phyloP scores from a whole-genome alignment of 2,888 invertebrate species.

The Aricia artaxerxes region DNA sequence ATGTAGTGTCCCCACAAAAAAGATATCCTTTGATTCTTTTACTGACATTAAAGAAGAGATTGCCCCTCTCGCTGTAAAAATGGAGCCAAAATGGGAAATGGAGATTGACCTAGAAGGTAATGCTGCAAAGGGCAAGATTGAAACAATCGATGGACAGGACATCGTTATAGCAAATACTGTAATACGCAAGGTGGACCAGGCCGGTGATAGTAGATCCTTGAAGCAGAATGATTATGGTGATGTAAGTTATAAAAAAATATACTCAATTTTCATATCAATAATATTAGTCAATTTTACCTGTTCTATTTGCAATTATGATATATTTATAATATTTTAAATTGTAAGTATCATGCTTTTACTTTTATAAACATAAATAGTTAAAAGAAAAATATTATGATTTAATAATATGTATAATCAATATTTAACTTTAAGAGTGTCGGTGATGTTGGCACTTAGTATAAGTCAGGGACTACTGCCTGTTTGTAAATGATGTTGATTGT shows the following conservation, averaged over 20 bases:
- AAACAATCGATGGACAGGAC: conserved; percentile 62
- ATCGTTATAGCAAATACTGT: conserved; percentile 74
- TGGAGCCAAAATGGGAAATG: conserved; percentile 73
- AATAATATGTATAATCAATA: not conserved
- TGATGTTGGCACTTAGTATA: not conserved
- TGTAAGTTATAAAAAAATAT: conserved; percentile 50
- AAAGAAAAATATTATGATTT: not conserved
- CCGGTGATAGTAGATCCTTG: conserved; percentile 47
- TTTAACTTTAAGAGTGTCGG: not conserved
- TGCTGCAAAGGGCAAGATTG: conserved; percentile 48
- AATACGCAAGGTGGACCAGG: conserved; percentile 70
- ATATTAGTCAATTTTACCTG: too few relatives aligned
- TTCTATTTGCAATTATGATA: not conserved
- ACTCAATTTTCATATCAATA: not conserved
- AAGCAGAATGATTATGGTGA: conserved; percentile 48
- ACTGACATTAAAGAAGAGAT: conserved; percentile 76
- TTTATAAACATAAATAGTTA: not conserved
- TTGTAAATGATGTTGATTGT: not conserved
- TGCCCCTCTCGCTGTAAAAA: conserved; percentile 62
- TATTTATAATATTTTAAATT: too few relatives aligned
- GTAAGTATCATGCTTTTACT: not conserved
- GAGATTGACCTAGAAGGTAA: conserved; percentile 61
- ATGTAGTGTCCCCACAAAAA: conserved; percentile 62
- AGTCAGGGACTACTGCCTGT: not conserved
- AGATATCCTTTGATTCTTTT: conserved; percentile 73